Conservation (phyloP, 1,140 invertebrate genomes). For the Lasioglossum albipes region DNA sequence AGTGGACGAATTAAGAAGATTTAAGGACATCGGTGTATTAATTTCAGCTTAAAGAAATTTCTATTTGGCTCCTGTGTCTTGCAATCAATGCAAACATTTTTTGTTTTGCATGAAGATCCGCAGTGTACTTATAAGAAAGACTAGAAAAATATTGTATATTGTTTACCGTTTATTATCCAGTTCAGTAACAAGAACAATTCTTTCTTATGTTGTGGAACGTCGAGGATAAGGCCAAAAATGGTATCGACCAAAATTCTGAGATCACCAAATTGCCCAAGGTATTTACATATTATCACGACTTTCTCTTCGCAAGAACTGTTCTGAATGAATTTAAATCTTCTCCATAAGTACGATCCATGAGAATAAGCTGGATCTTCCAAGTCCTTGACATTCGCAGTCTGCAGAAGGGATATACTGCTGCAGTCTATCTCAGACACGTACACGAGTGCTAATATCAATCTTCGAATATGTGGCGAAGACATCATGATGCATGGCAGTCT, state of each 20-base stretch:
- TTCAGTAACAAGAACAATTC: conserved; percentile 82
- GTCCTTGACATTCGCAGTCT: conserved; percentile 79
- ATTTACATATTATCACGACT: conserved; percentile 77
- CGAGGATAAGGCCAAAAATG: conserved; percentile 81
- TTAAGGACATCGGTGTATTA: too few relatives aligned
- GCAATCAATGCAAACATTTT: too few relatives aligned
- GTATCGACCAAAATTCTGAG: conserved; percentile 81
- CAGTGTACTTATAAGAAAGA: too few relatives aligned
- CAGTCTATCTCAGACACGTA: conserved; percentile 81
- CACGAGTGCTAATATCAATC: conserved; percentile 80
- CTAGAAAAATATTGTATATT: conserved; percentile 30
- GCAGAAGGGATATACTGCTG: conserved; percentile 79
- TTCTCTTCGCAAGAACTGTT: conserved; percentile 75
- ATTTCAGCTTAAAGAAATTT: too few relatives aligned
- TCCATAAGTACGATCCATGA: conserved; percentile 77
- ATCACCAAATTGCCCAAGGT: conserved; percentile 80
- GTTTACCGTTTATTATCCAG: conserved; percentile 77
- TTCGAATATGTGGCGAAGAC: conserved; percentile 78
- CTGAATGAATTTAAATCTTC: conserved; percentile 80
- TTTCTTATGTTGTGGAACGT: conserved; percentile 76
- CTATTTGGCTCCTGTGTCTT: too few relatives aligned
- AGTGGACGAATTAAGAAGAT: too few relatives aligned
- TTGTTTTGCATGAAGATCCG: too few relatives aligned
- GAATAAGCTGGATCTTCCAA: conserved; percentile 67
- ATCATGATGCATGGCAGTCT: conserved; percentile 80